Evolutionary conservation across 1,140 invertebrate species (phyloP), one percentile per base, ranked within the genome.

Genomic region (Bactericera cockerelli): DNA sequence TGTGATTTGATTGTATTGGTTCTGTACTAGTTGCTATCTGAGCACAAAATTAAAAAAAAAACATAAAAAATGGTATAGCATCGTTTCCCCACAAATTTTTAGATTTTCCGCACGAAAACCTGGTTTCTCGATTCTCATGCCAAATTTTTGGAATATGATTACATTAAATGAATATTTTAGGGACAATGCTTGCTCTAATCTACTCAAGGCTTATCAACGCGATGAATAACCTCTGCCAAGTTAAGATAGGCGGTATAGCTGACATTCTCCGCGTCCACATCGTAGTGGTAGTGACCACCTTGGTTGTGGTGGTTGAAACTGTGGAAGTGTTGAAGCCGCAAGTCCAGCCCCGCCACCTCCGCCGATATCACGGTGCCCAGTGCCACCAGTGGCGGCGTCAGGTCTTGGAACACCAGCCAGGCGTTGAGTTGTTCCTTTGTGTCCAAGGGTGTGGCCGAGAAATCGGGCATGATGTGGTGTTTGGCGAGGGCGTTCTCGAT

Each of bases 271-370:
- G 93, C 91, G 21, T 89, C 90, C 4, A 84, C 89, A 73, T 97
- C 94, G 69, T 86, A 86, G 71, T 97, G 93, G 74, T 96, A 98
- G 78, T 98, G 94, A 3, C 94, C 93, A 61, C 88, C 93, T 74
- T 90, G 83, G 26, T 83, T 85, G 70, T 89, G 84, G 66, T 82
- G 72, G 68, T 87, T 88, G 70, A 88, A 94, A 60, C 89, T 89
- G 70, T 98, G 93, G 69, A 95, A 96, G 75, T 98, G 93, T 71
- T 96, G 91, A 26, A 93, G 77, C 65, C 93, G 76, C 24, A 97
- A 76, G 75, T 96, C 89, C 63, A 93, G 71, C 56, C 82, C 86
- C 86, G 89, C 87, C 63, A 84, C 81, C 73, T 95, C 93, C 63
- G 81, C 77, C 39, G 90, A 92, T 25, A 93, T 80, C 61, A 97